Evolutionary conservation across 2,888 invertebrate genomes (phyloP), one percentile per base, ranked within the genome.

Genomic region (Myopa tessellatipennis): DNA sequence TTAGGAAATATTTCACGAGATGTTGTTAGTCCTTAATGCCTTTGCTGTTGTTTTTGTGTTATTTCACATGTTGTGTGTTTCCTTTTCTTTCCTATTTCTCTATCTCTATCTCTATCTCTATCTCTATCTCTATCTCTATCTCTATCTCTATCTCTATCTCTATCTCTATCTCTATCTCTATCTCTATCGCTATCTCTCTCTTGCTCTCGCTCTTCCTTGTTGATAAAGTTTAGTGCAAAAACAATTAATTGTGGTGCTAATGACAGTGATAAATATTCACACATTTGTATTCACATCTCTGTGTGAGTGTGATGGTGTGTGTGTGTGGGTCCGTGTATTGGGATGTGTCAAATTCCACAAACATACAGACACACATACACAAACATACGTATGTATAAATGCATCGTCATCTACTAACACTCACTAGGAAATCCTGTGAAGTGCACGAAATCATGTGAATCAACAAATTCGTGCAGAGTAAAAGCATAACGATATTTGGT

Each of bases 181-280:
- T 40, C 40, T 6, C 40, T 8, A 40, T 40, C 40, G 40, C 40
- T 40, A 4, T 40, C 40, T 40, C 8, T 40, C 40, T 4, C 4
- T 40, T 40, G 40, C 8, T 40, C 45, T 8, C 6, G 45, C 10
- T 10, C 10, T 45, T 3, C 3, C 10, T 45, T 10, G 45, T 45
- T 10, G 45, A 3, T 45, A 55, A 55, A 55, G 5, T 55, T 26
- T 69, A 8, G 8, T 18, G 69, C 34, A 52, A 69, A 16, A 58
- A 55, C 71, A 71, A 71, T 58, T 58, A 38, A n/a, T 71, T 71
- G 50, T 14, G 52, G 18, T 69, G 70, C 76, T 63, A 63, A 76
- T 70, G 76, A 76, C 70, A 61, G 76, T 70, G 52, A 70, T 40
- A 63, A 70, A 76, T 70, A 71, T 70, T 34, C 50, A 70, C n/a